Conservation (phyloP, 2,113 vertebrate species). For the Nicator chloris region DNA sequence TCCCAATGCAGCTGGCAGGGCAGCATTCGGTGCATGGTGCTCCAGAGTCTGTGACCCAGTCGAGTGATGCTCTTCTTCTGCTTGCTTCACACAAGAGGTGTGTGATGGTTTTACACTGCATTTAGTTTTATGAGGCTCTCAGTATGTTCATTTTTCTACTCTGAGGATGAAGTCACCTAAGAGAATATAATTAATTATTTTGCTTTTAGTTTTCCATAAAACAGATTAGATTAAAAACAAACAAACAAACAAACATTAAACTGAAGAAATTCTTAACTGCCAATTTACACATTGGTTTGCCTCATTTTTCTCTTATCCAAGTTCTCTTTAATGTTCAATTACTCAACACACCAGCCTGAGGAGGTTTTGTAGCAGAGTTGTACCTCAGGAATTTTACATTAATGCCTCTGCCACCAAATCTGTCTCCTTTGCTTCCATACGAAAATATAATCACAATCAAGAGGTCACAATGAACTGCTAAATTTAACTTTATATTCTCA, state of each 20-base stretch:
- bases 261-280: background rate
- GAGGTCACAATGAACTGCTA: background rate
- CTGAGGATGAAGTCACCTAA: background rate
- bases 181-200: background rate
- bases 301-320: background rate
- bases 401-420: background rate
- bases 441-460: background rate
- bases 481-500: background rate
- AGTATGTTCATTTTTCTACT: background rate
- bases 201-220: background rate
- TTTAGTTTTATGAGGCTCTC: background rate
- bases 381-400: background rate
- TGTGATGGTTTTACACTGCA: background rate
- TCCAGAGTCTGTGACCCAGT: background rate
- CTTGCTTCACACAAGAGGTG: background rate
- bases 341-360: background rate
- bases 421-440: background rate
- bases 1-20: background rate
- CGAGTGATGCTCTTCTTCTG: background rate
- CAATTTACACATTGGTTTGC: background rate
- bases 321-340: background rate
- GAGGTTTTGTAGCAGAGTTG: background rate
- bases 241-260: background rate
- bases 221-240: background rate
- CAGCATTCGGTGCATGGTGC: rapidly evolving